Conservation (phyloP, 2,113 vertebrate genomes). For the Oncorhynchus tshawytscha region DNA sequence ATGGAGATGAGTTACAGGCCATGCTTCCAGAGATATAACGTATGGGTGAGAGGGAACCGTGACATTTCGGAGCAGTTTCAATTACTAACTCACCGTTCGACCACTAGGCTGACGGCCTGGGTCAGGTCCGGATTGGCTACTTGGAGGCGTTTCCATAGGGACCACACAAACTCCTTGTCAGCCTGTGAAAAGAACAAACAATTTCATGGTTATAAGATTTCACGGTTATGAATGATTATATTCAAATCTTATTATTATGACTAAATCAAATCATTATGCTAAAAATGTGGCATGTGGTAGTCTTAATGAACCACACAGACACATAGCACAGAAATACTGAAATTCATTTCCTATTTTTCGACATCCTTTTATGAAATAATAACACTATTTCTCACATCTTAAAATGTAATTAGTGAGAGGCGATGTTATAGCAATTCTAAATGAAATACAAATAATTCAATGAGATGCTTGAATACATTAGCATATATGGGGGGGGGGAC, state of each 20-base stretch:
- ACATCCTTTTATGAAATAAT: neutral
- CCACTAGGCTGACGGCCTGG: slow-evolving; percentile 83
- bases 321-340: neutral
- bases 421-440: slow-evolving; percentile 20
- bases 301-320: neutral
- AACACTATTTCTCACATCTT: neutral
- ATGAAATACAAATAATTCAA: slow-evolving; percentile 47
- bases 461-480: slow-evolving; percentile 55
- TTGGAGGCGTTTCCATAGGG: slow-evolving; percentile 90
- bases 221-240: too few species aligned
- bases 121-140: slow-evolving; percentile 86
- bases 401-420: neutral
- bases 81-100: slow-evolving; percentile 82
- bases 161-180: slow-evolving; percentile 97
- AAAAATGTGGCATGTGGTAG: too few species aligned
- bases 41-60: too few species aligned
- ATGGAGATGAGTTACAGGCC: too few species aligned
- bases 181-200: slow-evolving; percentile 69
- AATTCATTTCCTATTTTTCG: neutral
- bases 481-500: slow-evolving; percentile 51
- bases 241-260: too few species aligned
- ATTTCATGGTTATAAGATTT: neutral
- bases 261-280: too few species aligned
- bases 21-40: too few species aligned
- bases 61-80: too few species aligned